A percentile compares a stretch with the other conserved stretches of the same genome.
phyloP scores from a whole-genome alignment of 2,888 invertebrate genomes.

The Lepas anatifera region DNA sequence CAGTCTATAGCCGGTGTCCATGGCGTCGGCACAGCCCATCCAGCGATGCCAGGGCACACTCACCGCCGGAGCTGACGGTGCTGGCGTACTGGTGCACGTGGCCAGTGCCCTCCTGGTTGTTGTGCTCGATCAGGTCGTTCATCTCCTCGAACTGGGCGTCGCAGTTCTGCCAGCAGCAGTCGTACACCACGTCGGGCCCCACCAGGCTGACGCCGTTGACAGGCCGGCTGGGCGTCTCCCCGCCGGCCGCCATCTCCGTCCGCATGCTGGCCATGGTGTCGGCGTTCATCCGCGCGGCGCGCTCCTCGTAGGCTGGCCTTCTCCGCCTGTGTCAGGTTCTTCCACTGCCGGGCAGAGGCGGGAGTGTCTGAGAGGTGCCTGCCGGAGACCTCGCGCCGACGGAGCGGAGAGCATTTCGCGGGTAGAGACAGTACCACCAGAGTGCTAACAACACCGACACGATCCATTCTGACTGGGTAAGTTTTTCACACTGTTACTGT shows the following conservation, averaged over 20 bases:
- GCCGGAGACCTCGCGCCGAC: no score
- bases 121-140: conserved; percentile 76
- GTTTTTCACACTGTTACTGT: no score
- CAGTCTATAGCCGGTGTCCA: no score
- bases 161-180: conserved; percentile 83
- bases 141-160: conserved; percentile 87
- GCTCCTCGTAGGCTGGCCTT: conserved; percentile 89
- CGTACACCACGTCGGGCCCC: conserved; percentile 47
- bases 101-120: conserved; percentile 53
- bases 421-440: no score
- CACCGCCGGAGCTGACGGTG: not conserved
- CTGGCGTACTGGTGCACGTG: conserved; percentile 37
- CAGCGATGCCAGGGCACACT: no score
- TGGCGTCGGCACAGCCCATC: no score
- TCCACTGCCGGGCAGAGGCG: conserved; percentile 82
- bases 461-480: no score
- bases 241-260: no score
- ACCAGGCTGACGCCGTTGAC: conserved; percentile 33
- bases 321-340: conserved; percentile 70
- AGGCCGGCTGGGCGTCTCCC: conserved; percentile 37
- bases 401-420: no score
- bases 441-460: no score
- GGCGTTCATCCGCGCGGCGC: conserved; percentile 77
- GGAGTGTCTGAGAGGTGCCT: no score
- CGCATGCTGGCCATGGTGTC: conserved; percentile 43